These are phyloP conservation scores for Sebastes itinus DNA, from an alignment of 2,797 vertebrate species.

Conservation along the genomic window DNA sequence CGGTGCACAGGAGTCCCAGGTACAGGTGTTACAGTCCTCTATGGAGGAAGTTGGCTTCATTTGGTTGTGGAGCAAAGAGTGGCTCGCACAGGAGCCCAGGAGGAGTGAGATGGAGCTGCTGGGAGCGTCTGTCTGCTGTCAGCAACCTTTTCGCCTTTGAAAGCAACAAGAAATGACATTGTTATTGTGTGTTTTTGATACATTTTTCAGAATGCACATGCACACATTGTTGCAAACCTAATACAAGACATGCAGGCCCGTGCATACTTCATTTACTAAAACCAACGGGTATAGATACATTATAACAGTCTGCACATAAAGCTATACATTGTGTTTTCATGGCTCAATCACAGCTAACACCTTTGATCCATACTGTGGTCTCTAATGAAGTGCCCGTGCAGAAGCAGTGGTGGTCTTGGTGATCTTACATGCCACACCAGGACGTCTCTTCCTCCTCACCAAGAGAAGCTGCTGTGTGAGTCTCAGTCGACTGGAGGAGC, in stretches of 20 bases:
- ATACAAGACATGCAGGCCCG: not conserved
- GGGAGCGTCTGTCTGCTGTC: not conserved
- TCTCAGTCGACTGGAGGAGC: not conserved
- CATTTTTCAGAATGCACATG: not conserved
- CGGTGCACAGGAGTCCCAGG: slow-evolving; percentile 62
- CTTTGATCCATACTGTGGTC: not conserved
- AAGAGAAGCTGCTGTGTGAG: not conserved
- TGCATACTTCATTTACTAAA: not conserved
- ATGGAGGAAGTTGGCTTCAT: slow-evolving; percentile 65
- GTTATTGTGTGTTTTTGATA: not conserved
- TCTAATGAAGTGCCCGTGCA: slow-evolving; percentile 20
- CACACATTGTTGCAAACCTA: not conserved
- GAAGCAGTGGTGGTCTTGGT: slow-evolving; percentile 2
- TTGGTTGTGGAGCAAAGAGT: slow-evolving; percentile 23
- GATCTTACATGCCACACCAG: slow-evolving; percentile 45
- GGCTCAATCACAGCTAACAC: not conserved
- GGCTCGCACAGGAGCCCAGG: slow-evolving; percentile 24
- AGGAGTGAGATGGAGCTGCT: not conserved
- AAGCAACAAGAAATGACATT: not conserved
- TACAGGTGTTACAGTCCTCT: slow-evolving; percentile 53
- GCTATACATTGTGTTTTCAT: not conserved
- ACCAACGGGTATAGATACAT: not conserved
- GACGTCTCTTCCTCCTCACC: slow-evolving; percentile 39
- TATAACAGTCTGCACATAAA: not conserved
- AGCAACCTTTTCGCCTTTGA: not conserved